These are phyloP conservation scores for Drosophila burlai DNA, from an alignment of 1,140 invertebrate genomes.

Conservation along the genomic window DNA sequence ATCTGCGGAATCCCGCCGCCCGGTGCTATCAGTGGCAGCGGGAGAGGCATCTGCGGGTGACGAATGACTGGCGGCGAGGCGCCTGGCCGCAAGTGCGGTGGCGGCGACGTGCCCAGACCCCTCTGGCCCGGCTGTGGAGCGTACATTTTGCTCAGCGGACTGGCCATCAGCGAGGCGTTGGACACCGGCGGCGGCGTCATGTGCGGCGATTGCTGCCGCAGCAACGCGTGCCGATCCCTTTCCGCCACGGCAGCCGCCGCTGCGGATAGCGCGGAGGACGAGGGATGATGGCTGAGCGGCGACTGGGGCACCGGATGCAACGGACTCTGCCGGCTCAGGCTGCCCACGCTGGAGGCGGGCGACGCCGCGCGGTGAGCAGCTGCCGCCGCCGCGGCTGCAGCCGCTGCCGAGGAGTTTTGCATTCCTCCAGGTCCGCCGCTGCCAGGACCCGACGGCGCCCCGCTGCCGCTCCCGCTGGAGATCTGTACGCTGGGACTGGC, in stretches of 20 bases:
- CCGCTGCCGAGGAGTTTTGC: conserved; percentile 62
- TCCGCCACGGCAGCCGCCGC: conserved; percentile 81
- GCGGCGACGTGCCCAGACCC: conserved; percentile 83
- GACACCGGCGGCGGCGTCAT: conserved; percentile 85
- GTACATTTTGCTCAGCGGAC: conserved; percentile 84
- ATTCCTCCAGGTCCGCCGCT: conserved; percentile 52
- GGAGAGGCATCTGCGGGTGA: conserved; percentile 84
- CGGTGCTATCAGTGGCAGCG: conserved; percentile 78
- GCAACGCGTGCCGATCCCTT: conserved; percentile 81
- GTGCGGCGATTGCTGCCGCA: conserved; percentile 85
- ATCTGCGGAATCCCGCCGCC: conserved; percentile 81
- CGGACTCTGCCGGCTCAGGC: conserved; percentile 81
- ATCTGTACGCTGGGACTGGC: conserved; percentile 84
- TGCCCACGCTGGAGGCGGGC: conserved; percentile 77
- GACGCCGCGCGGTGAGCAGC: conserved; percentile 80
- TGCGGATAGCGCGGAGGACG: conserved; percentile 77
- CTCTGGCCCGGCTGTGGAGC: conserved; percentile 77
- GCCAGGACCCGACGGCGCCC: conserved; percentile 56
- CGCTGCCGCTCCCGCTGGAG: conserved; percentile 40
- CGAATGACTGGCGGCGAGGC: conserved; percentile 84
- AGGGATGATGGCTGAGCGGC: conserved; percentile 79
- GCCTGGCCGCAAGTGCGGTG: conserved; percentile 82
- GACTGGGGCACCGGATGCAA: conserved; percentile 82
- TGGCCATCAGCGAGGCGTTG: conserved; percentile 84
- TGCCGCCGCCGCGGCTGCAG: conserved; percentile 65